Conservation (phyloP, 2,113 vertebrate genomes). For the Trinectes maculatus region DNA sequence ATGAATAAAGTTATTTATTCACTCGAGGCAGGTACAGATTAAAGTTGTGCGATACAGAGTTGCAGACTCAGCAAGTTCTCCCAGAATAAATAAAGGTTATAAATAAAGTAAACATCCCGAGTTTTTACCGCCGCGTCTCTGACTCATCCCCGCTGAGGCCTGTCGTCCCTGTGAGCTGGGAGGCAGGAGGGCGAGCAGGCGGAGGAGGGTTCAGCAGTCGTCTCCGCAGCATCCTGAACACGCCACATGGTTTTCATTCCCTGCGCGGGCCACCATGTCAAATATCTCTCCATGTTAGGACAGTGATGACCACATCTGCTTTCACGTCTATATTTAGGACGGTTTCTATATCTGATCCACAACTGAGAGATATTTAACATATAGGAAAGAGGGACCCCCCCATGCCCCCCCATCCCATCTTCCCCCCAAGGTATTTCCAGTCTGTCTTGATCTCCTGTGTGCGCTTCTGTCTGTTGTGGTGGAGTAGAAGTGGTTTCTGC, state of each 20-base stretch:
- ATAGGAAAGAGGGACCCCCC: constrained; percentile 17
- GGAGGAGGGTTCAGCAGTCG: constrained; percentile 36
- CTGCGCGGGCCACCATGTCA: constrained; percentile 36
- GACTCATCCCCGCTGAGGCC: constrained; percentile 45
- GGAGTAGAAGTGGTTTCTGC: constrained; percentile 55
- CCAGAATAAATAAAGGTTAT: constrained; percentile 39
- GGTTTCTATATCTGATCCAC: constrained; percentile 17
- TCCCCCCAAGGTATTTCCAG: constrained; percentile 33
- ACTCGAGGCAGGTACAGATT: constrained; percentile 37
- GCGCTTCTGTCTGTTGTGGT: constrained; percentile 64
- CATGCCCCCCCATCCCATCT: no score
- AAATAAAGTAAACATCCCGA: constrained; percentile 26
- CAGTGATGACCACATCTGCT: constrained; percentile 9
- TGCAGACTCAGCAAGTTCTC: constrained; percentile 25
- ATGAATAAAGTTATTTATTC: no score
- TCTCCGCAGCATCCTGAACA: constrained; percentile 17
- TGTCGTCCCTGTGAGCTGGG: constrained; percentile 33
- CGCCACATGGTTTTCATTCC: constrained; percentile 49
- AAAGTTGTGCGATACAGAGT: neutral
- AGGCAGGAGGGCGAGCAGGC: constrained; percentile 24
- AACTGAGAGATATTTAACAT: constrained; percentile 21
- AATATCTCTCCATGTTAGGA: constrained; percentile 41
- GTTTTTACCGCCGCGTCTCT: constrained; percentile 25
- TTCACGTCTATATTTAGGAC: constrained; percentile 30
- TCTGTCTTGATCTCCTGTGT: constrained; percentile 54